Evolutionary conservation across 2,797 vertebrate species (phyloP).

Genomic region (Mastacembelus armatus): DNA sequence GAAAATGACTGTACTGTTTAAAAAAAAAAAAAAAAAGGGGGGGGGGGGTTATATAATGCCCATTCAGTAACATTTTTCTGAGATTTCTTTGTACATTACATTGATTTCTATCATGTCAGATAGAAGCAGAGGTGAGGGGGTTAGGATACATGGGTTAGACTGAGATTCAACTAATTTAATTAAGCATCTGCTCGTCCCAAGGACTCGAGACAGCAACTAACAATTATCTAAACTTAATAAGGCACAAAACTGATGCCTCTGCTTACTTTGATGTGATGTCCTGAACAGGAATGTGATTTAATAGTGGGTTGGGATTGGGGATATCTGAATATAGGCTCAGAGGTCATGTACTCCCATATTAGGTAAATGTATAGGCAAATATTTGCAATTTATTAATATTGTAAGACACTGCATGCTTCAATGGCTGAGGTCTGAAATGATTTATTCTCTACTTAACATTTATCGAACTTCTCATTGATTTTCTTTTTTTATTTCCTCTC

Average conservation of each 20-base stretch:
- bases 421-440: slow-evolving; percentile 32
- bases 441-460: slow-evolving; percentile 46
- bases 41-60: neutral
- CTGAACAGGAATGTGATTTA: slow-evolving; percentile 5
- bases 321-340: slow-evolving; percentile 8
- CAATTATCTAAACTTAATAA: slow-evolving; percentile 42
- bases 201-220: slow-evolving; percentile 25
- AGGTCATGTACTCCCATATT: slow-evolving; percentile 9
- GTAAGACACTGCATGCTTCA: slow-evolving; percentile 10
- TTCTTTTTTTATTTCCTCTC: slow-evolving; percentile 44
- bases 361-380: slow-evolving; percentile 22
- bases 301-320: neutral
- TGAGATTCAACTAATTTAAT: slow-evolving; percentile 42
- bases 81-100: slow-evolving; percentile 2
- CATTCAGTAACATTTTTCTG: slow-evolving; percentile 4
- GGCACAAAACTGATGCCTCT: slow-evolving; percentile 24
- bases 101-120: slow-evolving; percentile 9
- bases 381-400: slow-evolving; percentile 32
- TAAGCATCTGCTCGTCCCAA: slow-evolving; percentile 40
- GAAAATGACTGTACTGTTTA: slow-evolving; percentile 31
- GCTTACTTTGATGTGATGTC: slow-evolving; percentile 37
- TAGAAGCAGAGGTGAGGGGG: slow-evolving; percentile 3
- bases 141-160: slow-evolving; percentile 11
- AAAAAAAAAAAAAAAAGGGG: no score
- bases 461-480: slow-evolving; percentile 58